Conservation (phyloP, 2,797 vertebrate species). For the Sebastes oblongus region DNA sequence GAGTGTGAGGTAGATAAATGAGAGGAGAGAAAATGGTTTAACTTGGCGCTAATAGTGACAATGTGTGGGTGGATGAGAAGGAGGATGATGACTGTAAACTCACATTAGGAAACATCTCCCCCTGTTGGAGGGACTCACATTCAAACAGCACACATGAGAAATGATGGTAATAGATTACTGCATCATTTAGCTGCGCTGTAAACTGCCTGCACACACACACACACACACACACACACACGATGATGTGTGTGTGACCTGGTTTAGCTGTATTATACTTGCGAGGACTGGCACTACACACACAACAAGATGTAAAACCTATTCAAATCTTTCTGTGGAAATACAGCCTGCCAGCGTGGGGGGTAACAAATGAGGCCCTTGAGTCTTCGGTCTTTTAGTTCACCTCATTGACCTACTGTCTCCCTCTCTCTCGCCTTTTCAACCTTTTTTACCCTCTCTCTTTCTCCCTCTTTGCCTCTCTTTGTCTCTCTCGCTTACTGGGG, state of each 20-base stretch:
- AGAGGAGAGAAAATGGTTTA: conserved; percentile 75
- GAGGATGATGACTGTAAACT: conserved; percentile 58
- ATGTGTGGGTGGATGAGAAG: conserved; percentile 64
- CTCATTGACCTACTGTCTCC: conserved; percentile 59
- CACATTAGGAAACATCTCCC: conserved; percentile 83
- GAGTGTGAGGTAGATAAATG: conserved; percentile 62
- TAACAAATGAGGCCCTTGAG: conserved; percentile 68
- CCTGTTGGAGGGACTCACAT: conserved; percentile 76
- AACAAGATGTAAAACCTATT: conserved; percentile 31
- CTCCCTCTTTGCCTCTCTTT: conserved; percentile 8
- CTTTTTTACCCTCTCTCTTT: conserved; percentile 11
- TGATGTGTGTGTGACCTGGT: conserved; percentile 50
- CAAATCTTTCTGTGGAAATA: conserved; percentile 48
- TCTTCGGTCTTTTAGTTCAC: conserved; percentile 56
- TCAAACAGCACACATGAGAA: conserved; percentile 41
- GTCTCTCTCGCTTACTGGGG: neutral
- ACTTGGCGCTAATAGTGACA: conserved; percentile 74
- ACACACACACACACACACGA: neutral
- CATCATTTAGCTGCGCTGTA: conserved; percentile 60
- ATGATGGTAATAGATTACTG: conserved; percentile 49
- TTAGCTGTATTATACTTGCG: conserved; percentile 25
- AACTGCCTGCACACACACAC: conserved; percentile 18
- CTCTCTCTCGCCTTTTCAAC: conserved; percentile 33
- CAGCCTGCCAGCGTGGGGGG: conserved; percentile 24
- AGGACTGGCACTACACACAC: neutral